A percentile compares a stretch with the other conserved stretches of the same genome.
Evolutionary conservation across 2,888 invertebrate species (phyloP).

Genomic region (Eulithis testata): DNA sequence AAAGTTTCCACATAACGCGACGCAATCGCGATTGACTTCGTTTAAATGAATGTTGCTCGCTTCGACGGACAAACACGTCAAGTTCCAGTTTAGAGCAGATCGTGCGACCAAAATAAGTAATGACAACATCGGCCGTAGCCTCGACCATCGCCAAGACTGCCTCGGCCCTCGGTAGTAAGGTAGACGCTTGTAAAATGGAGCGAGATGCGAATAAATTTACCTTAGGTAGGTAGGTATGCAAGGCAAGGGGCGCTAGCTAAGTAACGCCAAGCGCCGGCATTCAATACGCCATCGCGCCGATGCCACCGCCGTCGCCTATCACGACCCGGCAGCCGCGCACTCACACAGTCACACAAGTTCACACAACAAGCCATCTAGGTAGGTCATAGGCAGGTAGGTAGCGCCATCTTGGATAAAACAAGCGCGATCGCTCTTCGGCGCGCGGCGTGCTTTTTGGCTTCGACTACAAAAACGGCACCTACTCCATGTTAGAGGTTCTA

Average conservation of each 20-base stretch:
- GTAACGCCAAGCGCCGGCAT: slow-evolving; percentile 42
- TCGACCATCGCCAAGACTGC: slow-evolving; percentile 48
- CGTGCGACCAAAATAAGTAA: slow-evolving; percentile 77
- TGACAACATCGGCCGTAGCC: slow-evolving; percentile 67
- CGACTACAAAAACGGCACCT: neutral
- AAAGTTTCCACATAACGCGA: slow-evolving; percentile 76
- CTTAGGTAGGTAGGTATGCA: slow-evolving; percentile 38
- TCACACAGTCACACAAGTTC: too few relatives aligned
- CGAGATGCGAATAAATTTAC: slow-evolving; percentile 35
- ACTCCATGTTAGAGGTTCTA: neutral
- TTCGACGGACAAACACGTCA: slow-evolving; percentile 52
- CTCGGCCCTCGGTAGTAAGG: slow-evolving; percentile 61
- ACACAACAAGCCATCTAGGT: neutral
- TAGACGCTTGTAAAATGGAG: slow-evolving; percentile 78
- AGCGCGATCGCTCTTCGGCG: slow-evolving; percentile 35
- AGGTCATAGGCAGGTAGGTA: slow-evolving; percentile 39
- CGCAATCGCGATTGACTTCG: slow-evolving; percentile 60
- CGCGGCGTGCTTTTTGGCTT: slow-evolving; percentile 69
- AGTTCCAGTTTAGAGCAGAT: slow-evolving; percentile 31
- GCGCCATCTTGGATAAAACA: slow-evolving; percentile 79
- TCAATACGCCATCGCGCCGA: too few relatives aligned
- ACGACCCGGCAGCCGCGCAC: slow-evolving; percentile 74
- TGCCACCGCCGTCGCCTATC: too few relatives aligned
- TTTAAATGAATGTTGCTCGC: slow-evolving; percentile 68
- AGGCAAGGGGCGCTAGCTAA: slow-evolving; percentile 62